A percentile compares a stretch with the other conserved stretches of the same genome.
Evolutionary conservation across 1,140 invertebrate genomes (phyloP).

Genomic region (Eubasilissa regina): DNA sequence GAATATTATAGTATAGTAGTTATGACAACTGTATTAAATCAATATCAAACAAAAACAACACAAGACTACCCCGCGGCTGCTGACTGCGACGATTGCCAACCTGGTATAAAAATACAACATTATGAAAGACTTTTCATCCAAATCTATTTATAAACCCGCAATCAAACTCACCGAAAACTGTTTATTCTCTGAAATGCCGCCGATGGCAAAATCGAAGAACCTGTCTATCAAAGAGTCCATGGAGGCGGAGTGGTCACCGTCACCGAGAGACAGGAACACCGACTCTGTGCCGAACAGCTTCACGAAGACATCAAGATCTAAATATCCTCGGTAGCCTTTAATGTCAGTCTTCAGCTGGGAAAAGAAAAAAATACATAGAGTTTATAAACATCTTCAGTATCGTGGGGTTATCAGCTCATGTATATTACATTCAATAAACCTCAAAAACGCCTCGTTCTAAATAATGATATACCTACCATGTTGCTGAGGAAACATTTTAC

Average conservation of each 20-base stretch:
- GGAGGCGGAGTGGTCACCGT: conserved; percentile 70
- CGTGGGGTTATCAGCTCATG: no score
- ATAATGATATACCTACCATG: no score
- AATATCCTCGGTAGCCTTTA: conserved; percentile 72
- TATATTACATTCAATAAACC: no score
- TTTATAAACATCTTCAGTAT: conserved; percentile 1
- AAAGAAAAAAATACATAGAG: conserved; percentile 14
- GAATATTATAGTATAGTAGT: no score
- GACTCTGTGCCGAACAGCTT: conserved; percentile 85
- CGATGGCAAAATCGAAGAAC: conserved; percentile 73
- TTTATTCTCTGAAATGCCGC: conserved; percentile 74
- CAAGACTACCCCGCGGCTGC: no score
- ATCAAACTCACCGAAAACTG: conserved; percentile 73
- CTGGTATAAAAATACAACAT: no score
- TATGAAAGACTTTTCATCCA: no score
- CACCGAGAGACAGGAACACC: conserved; percentile 78
- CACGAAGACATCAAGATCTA: conserved; percentile 81
- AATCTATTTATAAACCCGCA: conserved; percentile 49
- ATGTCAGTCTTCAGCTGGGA: conserved; percentile 68
- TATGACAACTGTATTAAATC: no score
- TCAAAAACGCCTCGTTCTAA: no score
- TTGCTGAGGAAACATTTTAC: no score
- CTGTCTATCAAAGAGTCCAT: conserved; percentile 75
- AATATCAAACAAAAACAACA: no score
- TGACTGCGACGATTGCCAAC: no score